These are phyloP conservation scores for Brachionus rubens DNA, from an alignment of 1,140 invertebrate species.

Conservation along the genomic window DNA sequence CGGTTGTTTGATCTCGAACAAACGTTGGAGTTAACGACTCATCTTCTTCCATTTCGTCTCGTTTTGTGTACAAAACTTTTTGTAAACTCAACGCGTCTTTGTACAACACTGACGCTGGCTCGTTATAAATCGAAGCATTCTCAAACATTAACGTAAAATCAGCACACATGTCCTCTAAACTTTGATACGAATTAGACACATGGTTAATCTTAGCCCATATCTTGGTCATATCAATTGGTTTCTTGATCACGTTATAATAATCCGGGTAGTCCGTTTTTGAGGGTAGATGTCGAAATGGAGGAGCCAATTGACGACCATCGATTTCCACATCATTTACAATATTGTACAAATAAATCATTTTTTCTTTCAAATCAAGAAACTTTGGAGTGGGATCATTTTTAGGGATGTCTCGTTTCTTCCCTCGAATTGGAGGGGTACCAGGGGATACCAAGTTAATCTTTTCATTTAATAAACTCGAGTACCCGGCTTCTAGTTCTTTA, in stretches of 20 bases:
- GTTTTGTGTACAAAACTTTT: not conserved
- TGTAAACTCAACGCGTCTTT: conserved; percentile 65
- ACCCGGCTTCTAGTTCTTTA: no score
- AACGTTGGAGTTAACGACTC: not conserved
- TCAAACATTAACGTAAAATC: conserved; percentile 97
- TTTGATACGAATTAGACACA: conserved; percentile 78
- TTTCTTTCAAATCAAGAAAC: conserved; percentile 1
- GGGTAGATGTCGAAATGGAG: conserved; percentile 61
- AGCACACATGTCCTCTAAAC: conserved; percentile 80
- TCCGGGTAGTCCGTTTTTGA: conserved; percentile 91
- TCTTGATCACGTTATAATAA: conserved; percentile 87
- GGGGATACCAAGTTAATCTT: no score
- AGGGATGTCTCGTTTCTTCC: no score
- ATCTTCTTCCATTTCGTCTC: not conserved
- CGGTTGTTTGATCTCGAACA: not conserved
- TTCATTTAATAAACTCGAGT: no score
- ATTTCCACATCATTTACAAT: conserved; percentile 11
- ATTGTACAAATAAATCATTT: conserved; percentile 25
- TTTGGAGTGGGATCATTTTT: no score
- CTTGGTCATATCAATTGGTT: conserved; percentile 89
- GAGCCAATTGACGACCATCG: conserved; percentile 33
- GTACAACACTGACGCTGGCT: conserved; percentile 96
- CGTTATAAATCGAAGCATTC: conserved; percentile 98
- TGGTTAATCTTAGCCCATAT: conserved; percentile 68
- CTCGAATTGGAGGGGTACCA: no score